A percentile compares a stretch with the other conserved stretches of the same genome.
Conservation (phyloP, 2,113 vertebrate genomes). For the Syrmaticus mikado region DNA sequence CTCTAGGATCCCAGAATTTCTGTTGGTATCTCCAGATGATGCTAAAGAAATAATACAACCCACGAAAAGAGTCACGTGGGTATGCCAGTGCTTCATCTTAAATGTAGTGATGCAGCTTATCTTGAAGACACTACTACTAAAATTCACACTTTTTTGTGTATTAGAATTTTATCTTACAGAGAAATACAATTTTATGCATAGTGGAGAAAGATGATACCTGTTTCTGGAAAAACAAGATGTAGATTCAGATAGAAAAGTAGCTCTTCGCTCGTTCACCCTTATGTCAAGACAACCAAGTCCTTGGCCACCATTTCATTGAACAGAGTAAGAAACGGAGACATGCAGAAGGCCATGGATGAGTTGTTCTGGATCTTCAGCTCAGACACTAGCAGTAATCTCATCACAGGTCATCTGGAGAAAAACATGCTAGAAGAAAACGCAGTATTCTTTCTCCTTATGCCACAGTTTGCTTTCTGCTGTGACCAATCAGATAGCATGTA, state of each 20-base stretch:
- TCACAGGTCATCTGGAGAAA: background rate
- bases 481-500: background rate
- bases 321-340: background rate
- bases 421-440: background rate
- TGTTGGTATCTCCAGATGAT: background rate
- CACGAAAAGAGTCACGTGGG: background rate
- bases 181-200: background rate
- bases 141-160: background rate
- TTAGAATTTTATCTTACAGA: background rate
- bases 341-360: accelerated
- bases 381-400: background rate
- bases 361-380: background rate
- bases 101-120: accelerated
- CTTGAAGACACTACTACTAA: background rate
- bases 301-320: background rate
- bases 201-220: background rate
- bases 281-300: background rate
- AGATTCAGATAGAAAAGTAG: background rate
- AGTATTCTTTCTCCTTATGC: background rate
- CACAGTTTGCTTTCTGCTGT: background rate
- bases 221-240: background rate
- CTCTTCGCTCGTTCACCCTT: background rate
- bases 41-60: background rate
- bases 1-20: background rate
- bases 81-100: background rate